phyloP scores from a whole-genome alignment of 2,797 vertebrate species.

The Poliocrania exsul region DNA sequence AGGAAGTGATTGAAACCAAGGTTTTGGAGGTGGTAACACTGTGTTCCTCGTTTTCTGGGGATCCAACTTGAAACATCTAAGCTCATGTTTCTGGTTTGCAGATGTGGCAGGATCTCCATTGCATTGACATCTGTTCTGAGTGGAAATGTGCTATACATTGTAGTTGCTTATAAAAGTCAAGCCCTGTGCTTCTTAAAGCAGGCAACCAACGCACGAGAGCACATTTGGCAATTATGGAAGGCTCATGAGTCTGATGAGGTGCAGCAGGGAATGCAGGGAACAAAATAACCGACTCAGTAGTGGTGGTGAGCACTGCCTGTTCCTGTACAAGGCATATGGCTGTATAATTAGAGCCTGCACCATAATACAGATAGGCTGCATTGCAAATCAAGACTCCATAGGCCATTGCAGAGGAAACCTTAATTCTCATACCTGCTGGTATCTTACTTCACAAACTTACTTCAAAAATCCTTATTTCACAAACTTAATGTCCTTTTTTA shows the following conservation, averaged over 20 bases:
- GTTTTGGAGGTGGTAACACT: neutral
- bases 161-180: neutral
- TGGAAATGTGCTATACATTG: neutral
- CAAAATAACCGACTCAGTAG: neutral
- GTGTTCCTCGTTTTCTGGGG: neutral
- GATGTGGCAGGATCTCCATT: neutral
- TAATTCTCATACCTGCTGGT: neutral
- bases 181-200: neutral
- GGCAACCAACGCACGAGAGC: neutral
- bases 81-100: conserved; percentile 38
- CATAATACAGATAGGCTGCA: accelerated
- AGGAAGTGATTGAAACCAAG: neutral
- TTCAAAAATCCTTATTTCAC: neutral
- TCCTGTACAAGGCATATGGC: neutral
- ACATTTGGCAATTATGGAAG: neutral
- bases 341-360: neutral
- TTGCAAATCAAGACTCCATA: neutral
- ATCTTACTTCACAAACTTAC: neutral
- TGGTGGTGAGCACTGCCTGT: neutral
- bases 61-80: neutral
- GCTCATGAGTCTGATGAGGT: neutral
- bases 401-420: neutral
- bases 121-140: neutral
- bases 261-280: neutral
- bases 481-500: neutral